Evolutionary conservation across 2,113 vertebrate genomes (phyloP).

Genomic region (Neolamprologus sp.): DNA sequence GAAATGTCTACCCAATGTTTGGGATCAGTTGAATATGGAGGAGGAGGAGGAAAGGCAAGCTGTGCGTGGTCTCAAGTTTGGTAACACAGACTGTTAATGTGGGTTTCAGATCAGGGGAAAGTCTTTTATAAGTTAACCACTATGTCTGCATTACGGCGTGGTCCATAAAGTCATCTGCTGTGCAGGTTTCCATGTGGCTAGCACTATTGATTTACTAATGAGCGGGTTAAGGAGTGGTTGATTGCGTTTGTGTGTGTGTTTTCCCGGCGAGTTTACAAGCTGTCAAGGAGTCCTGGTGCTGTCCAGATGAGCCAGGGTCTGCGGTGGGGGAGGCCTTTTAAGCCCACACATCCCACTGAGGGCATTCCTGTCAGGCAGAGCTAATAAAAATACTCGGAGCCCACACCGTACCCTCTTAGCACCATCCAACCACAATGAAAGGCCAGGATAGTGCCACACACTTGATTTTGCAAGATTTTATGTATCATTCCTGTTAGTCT

Average conservation of each 20-base stretch:
- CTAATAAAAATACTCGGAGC: slow-evolving; percentile 40
- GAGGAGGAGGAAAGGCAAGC: neutral
- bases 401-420: slow-evolving; percentile 25
- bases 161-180: slow-evolving; percentile 53
- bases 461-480: neutral
- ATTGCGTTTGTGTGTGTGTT: slow-evolving; percentile 56
- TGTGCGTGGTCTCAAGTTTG: slow-evolving; percentile 1
- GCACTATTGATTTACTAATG: slow-evolving; percentile 58
- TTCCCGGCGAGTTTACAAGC: slow-evolving; percentile 53
- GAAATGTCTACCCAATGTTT: slow-evolving; percentile 37
- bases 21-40: slow-evolving; percentile 5
- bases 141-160: slow-evolving; percentile 13
- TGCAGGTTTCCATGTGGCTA: slow-evolving; percentile 40
- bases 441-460: slow-evolving; percentile 35
- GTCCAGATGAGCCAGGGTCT: slow-evolving; percentile 55
- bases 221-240: slow-evolving; percentile 52
- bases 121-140: slow-evolving; percentile 40
- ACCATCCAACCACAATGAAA: slow-evolving; percentile 31
- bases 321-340: slow-evolving; percentile 42
- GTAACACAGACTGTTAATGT: slow-evolving; percentile 52
- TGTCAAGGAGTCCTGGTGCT: slow-evolving; percentile 45
- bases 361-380: slow-evolving; percentile 50
- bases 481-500: neutral
- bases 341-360: slow-evolving; percentile 55
- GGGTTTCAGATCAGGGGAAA: slow-evolving; percentile 51